Conservation (phyloP, 2,113 vertebrate species). For the Vombatus ursinus region DNA sequence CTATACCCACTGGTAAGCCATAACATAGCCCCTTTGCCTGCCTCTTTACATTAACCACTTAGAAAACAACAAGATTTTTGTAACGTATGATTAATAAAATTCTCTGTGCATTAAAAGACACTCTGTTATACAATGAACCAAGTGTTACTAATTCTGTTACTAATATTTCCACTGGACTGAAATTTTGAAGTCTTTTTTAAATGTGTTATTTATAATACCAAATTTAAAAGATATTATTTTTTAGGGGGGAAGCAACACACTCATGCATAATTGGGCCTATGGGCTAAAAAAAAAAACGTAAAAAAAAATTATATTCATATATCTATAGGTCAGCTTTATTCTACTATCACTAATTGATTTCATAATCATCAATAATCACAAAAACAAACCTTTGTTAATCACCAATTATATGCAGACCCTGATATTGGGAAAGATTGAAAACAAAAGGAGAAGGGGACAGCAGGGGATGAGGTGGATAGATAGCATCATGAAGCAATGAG, state of each 20-base stretch:
- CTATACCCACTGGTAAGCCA: not conserved
- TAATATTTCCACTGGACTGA: conserved; percentile 41
- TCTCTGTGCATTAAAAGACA: not conserved
- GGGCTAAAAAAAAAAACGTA: conserved; percentile 4
- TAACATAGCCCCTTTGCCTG: not conserved
- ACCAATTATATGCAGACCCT: not conserved
- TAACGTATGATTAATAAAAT: conserved; percentile 7
- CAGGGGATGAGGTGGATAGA: not conserved
- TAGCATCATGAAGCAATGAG: not conserved
- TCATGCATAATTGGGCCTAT: not conserved
- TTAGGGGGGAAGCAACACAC: not conserved
- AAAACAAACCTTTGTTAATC: not conserved
- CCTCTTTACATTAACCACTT: not conserved
- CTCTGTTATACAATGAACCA: not conserved
- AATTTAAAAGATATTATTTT: not conserved
- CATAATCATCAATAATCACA: not conserved
- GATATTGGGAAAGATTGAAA: not conserved
- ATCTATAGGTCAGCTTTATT: conserved; percentile 6
- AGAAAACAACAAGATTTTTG: conserved; percentile 37
- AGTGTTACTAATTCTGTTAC: conserved; percentile 59
- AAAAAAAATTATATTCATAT: conserved; percentile 16
- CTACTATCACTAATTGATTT: not conserved
- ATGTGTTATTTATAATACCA: conserved; percentile 46
- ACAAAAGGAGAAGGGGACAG: not conserved
- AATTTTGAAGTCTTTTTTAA: conserved; percentile 18